Evolutionary conservation across 1,140 invertebrate species (phyloP).

Genomic region (Amyelois transitella): DNA sequence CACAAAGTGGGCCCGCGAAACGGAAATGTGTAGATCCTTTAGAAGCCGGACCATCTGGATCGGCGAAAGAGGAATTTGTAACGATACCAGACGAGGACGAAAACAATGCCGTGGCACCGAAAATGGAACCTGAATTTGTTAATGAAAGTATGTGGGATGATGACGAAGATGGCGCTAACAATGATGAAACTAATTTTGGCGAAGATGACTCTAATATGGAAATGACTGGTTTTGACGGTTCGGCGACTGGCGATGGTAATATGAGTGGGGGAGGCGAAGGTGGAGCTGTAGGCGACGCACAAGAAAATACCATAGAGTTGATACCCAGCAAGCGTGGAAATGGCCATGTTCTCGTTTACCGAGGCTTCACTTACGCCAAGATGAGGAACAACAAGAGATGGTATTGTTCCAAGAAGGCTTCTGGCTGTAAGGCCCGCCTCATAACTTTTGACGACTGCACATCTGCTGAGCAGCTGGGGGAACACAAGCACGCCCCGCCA

Average conservation of each 20-base stretch:
- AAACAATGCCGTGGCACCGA: slow-evolving; percentile 70
- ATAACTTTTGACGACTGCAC: background rate
- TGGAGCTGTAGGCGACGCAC: slow-evolving; percentile 73
- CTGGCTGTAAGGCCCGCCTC: slow-evolving; percentile 11
- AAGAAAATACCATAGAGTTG: slow-evolving; percentile 47
- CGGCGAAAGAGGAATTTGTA: slow-evolving; percentile 72
- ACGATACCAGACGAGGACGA: slow-evolving; percentile 74
- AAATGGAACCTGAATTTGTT: slow-evolving; percentile 75
- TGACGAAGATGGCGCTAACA: slow-evolving; percentile 72
- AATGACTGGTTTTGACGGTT: slow-evolving; percentile 75
- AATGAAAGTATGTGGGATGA: slow-evolving; percentile 74
- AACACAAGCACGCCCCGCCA: slow-evolving; percentile 12
- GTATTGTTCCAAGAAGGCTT: slow-evolving; percentile 24
- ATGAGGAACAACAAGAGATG: slow-evolving; percentile 18
- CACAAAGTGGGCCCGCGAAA: slow-evolving; percentile 73
- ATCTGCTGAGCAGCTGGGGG: background rate
- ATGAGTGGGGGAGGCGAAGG: slow-evolving; percentile 69
- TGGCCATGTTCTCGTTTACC: slow-evolving; percentile 3
- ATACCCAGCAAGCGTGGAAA: slow-evolving; percentile 25
- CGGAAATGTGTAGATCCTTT: slow-evolving; percentile 74
- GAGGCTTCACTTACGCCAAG: slow-evolving; percentile 11
- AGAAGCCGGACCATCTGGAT: slow-evolving; percentile 71
- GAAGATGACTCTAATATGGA: slow-evolving; percentile 75
- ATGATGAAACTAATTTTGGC: slow-evolving; percentile 73
- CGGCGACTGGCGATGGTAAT: slow-evolving; percentile 69